Evolutionary conservation across 2,797 vertebrate genomes (phyloP).

Genomic region (Eulemur mongoz): DNA sequence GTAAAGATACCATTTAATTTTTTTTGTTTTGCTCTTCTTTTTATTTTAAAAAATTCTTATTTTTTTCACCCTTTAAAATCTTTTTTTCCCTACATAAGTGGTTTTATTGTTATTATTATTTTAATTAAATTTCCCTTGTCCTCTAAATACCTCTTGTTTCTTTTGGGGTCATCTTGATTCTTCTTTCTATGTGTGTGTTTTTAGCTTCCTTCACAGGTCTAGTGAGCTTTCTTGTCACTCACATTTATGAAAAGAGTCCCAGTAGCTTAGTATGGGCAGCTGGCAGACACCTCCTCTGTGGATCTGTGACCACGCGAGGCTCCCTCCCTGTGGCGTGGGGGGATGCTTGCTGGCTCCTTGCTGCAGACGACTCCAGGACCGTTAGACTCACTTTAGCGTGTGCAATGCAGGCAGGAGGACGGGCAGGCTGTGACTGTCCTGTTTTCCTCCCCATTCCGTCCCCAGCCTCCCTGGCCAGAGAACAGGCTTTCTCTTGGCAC

Average conservation of each 20-base stretch:
- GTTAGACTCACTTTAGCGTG: not conserved
- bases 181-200: not conserved
- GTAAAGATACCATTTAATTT: not conserved
- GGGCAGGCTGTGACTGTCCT: too few species aligned
- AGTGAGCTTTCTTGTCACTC: not conserved
- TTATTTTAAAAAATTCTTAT: too few species aligned
- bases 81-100: too few species aligned
- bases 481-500: not conserved
- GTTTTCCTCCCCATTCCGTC: fast-evolving
- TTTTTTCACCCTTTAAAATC: too few species aligned
- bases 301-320: not conserved
- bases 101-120: not conserved
- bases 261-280: not conserved
- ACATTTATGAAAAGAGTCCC: not conserved
- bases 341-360: not conserved
- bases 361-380: not conserved
- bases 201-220: not conserved
- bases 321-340: fast-evolving
- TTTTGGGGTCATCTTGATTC: not conserved
- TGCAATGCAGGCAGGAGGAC: not conserved
- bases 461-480: not conserved
- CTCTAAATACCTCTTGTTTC: not conserved
- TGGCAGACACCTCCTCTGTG: not conserved
- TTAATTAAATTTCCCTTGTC: not conserved
- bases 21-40: not conserved